These are phyloP conservation scores for Tympanuchus pallidicinctus DNA, from an alignment of 2,113 vertebrate species.

Conservation along the genomic window DNA sequence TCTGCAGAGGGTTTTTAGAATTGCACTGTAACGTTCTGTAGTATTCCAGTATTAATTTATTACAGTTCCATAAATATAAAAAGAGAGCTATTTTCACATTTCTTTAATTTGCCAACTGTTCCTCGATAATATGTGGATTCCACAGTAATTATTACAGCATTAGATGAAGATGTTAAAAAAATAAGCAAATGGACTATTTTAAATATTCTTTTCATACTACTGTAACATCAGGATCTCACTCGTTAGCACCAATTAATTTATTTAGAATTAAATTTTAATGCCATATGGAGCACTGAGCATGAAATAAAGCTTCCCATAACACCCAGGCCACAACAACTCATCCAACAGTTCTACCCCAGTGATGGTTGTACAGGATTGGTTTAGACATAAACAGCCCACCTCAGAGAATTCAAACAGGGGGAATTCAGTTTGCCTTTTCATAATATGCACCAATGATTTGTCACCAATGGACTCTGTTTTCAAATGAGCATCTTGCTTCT, in stretches of 20 bases:
- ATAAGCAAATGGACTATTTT: not conserved
- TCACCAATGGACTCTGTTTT: not conserved
- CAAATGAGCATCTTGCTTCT: not conserved
- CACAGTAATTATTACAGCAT: constrained; percentile 33
- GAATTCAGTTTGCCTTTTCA: not conserved
- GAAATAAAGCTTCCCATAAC: constrained; percentile 1
- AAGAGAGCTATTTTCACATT: constrained; percentile 50
- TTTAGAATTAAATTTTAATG: constrained; percentile 22
- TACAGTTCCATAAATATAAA: constrained; percentile 51
- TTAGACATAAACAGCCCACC: not conserved
- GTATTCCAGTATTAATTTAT: constrained; percentile 57
- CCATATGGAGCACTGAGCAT: not conserved
- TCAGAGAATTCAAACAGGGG: not conserved
- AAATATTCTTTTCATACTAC: constrained; percentile 15
- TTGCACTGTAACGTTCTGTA: not conserved
- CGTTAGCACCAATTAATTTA: constrained; percentile 55
- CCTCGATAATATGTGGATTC: constrained; percentile 11
- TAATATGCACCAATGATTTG: not conserved
- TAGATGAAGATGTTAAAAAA: constrained; percentile 36
- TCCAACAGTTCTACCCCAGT: not conserved
- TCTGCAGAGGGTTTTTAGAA: not conserved
- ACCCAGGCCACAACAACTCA: not conserved
- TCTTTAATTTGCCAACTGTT: constrained; percentile 39
- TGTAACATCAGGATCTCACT: constrained; percentile 11
- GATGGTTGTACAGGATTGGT: not conserved